These are phyloP conservation scores for Ariopsis seemanni DNA, from an alignment of 2,113 vertebrate genomes.

Conservation along the genomic window DNA sequence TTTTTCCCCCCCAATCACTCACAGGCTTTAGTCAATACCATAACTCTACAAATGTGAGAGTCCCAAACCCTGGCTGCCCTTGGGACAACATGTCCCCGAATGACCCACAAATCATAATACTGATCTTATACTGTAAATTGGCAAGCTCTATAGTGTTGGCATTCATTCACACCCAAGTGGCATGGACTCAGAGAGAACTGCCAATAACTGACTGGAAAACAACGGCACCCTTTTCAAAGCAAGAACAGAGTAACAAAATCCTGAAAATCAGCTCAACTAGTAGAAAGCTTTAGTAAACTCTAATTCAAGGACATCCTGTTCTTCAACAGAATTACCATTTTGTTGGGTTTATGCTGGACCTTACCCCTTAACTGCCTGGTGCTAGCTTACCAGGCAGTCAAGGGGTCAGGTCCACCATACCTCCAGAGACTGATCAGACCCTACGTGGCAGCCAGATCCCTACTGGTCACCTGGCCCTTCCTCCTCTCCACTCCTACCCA, in stretches of 20 bases:
- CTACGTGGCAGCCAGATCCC: too few species aligned
- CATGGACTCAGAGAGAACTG: conserved; percentile 7
- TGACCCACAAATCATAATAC: conserved; percentile 41
- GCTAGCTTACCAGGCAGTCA: too few species aligned
- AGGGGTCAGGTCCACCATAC: too few species aligned
- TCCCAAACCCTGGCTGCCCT: background rate
- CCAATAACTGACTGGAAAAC: conserved; percentile 17
- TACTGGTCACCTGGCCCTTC: too few species aligned
- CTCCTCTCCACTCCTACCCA: too few species aligned
- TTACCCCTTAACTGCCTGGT: too few species aligned
- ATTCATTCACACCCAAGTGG: conserved; percentile 22
- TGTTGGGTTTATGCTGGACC: background rate
- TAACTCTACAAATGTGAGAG: background rate
- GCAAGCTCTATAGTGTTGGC: conserved; percentile 8
- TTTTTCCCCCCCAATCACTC: too few species aligned
- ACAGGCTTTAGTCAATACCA: background rate
- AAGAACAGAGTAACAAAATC: background rate
- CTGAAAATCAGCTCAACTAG: conserved; percentile 6
- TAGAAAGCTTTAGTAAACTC: background rate
- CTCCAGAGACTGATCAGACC: too few species aligned
- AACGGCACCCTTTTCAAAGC: conserved; percentile 9
- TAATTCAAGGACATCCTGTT: conserved; percentile 21
- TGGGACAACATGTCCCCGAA: conserved; percentile 2
- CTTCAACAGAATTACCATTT: background rate
- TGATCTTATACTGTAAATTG: conserved; percentile 30